Percentiles rank a stretch among this genome's conserved stretches.
These are phyloP conservation scores for Molossus molossus DNA, from an alignment of 2,797 vertebrate species.

Conservation along the genomic window DNA sequence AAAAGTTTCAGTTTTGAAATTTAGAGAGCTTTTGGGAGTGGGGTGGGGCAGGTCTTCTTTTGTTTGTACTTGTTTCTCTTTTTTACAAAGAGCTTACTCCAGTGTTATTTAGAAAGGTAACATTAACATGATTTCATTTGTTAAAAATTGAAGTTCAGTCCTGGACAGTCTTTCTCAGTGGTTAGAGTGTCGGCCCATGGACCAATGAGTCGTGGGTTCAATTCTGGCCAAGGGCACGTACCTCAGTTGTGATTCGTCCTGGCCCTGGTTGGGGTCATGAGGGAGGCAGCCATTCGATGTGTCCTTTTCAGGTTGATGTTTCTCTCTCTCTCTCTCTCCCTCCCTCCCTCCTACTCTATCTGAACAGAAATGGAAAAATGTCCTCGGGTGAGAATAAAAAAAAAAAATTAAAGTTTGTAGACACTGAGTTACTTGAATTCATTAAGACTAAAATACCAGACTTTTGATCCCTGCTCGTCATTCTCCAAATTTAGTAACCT, in stretches of 20 bases:
- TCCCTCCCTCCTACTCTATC: no score
- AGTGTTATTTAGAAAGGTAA: neutral
- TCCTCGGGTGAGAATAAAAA: no score
- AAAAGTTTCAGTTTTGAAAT: slow-evolving; percentile 21
- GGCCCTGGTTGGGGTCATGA: no score
- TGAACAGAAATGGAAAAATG: no score
- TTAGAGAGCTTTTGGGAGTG: neutral
- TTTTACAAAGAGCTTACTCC: neutral
- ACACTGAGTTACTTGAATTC: neutral
- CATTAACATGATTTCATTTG: neutral
- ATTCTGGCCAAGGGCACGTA: no score
- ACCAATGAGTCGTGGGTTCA: no score
- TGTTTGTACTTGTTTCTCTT: neutral
- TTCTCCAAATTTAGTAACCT: neutral
- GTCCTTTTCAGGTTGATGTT: no score
- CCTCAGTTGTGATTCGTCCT: no score
- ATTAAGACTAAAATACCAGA: slow-evolving; percentile 15
- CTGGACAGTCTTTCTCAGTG: no score
- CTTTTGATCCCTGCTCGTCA: neutral
- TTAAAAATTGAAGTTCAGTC: neutral
- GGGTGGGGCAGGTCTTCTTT: neutral
- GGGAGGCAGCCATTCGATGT: no score
- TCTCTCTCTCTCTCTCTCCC: no score
- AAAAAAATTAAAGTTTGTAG: neutral
- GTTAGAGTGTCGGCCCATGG: no score